Base-by-base conservation (phyloP, 2,113 vertebrate genomes). In the Eclectus roratus region DNA sequence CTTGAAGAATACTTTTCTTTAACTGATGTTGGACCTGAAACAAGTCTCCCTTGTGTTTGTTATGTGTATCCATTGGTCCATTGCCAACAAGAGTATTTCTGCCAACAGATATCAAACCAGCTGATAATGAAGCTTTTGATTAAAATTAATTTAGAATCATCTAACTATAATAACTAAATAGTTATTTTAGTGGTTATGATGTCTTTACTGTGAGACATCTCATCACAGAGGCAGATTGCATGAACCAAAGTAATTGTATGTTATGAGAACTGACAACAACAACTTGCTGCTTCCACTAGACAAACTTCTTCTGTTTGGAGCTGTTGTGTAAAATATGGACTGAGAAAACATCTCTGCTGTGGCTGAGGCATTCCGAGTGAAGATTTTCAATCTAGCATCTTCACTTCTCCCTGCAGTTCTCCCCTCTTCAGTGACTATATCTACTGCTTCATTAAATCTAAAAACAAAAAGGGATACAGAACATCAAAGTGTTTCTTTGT, bases 151-250 rank as follows among this genome's bases (percentile, higher is more conserved):
- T 83, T 81, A 76, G 44, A 88, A 56, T 58, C 28, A 85, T 80
- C 61, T 87, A 71, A 20, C 27, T 44, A 61, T 93, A 91, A 93
- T 85, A 92, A 92, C 70, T 55, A 89, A 96, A 93, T 44, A 61
- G 55, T 64, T 91, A 77, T 91, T 91, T 90, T 73, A 88, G 68
- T 81, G 35, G n/a, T 91, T 91, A 64, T 81, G 44, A 80, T 85
- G 27, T 47, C 55, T 85, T 95, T 88, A 77, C 27, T 49, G 10
- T 66, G 39, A 93, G 68, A 80, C 28, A 50, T 64, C 41, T 84
- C 50, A 58, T 92, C 87, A 68, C 33, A 71, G 63, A 89, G 56
- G 20, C 83, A 91, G 71, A 76, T 73, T 88, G 70, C 17, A 68
- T 31, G 55, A 69, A 93, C 90, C 91, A 91, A 74, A 66, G 41